Evolutionary conservation across 1,140 invertebrate genomes (phyloP).

Genomic region (Macrotrachela quadricornifera): DNA sequence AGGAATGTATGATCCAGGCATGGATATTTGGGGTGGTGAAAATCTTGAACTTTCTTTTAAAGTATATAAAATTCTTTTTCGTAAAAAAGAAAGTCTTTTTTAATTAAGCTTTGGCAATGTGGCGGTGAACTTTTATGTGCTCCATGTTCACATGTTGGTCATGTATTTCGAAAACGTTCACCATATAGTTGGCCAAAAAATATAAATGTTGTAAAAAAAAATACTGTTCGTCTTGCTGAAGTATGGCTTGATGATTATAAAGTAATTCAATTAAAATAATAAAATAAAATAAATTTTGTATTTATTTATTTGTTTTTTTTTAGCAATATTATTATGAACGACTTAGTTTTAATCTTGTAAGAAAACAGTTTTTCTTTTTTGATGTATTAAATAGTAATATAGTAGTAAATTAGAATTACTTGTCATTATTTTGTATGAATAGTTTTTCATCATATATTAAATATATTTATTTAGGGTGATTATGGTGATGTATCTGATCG

Average conservation of each 20-base stretch:
- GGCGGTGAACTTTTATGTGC: constrained; percentile 79
- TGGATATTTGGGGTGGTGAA: constrained; percentile 99
- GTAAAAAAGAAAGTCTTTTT: neutral
- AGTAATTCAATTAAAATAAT: neutral
- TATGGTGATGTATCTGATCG: constrained; percentile 28
- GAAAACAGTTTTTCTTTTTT: neutral
- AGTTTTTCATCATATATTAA: neutral
- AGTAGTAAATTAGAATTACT: neutral
- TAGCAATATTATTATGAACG: neutral
- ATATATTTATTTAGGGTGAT: neutral
- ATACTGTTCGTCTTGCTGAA: constrained; percentile 79
- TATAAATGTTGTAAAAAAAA: constrained; percentile 21
- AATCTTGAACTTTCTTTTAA: constrained; percentile 97
- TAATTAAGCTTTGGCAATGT: constrained; percentile 74
- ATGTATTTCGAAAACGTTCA: constrained; percentile 91
- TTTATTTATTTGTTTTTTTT: constrained; percentile 86
- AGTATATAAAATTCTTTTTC: constrained; percentile 37
- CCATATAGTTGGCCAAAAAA: constrained; percentile 45
- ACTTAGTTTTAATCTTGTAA: constrained; percentile 2
- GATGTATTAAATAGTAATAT: neutral
- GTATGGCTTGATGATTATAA: constrained; percentile 60
- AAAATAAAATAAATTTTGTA: constrained; percentile 65
- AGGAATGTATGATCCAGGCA: constrained; percentile 88
- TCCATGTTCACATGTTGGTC: constrained; percentile 86
- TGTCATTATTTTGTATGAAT: neutral